Conservation (phyloP, 2,888 invertebrate genomes). For the Polia nebulosa region DNA sequence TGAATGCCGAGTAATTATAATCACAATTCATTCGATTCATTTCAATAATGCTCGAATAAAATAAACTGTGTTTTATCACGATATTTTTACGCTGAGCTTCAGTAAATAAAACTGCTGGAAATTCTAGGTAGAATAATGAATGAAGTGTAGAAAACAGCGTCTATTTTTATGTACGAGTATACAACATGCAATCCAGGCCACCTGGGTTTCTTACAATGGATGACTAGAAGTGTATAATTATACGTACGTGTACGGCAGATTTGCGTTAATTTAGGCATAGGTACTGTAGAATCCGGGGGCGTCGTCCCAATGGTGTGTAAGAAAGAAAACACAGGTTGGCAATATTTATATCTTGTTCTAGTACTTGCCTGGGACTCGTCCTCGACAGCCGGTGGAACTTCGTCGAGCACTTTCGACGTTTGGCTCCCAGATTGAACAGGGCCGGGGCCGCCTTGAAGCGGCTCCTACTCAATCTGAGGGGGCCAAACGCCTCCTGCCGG, state of each 20-base stretch:
- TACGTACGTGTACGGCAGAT: not conserved
- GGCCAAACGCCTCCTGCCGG: no score
- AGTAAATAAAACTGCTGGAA: constrained; percentile 5
- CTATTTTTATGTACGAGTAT: not conserved
- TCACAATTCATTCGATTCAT: constrained; percentile 23
- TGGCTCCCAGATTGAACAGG: no score
- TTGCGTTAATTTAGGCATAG: not conserved
- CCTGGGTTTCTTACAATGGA: not conserved
- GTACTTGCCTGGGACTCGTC: no score
- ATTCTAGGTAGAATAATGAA: constrained; percentile 18
- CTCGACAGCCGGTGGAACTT: no score
- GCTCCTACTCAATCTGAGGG: no score
- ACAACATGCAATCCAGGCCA: constrained; percentile 16
- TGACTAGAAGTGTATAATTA: not conserved
- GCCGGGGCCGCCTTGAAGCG: no score
- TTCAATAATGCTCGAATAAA: constrained; percentile 19
- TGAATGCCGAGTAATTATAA: constrained; percentile 23
- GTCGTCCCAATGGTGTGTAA: no score
- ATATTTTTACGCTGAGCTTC: not conserved
- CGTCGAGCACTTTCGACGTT: no score
- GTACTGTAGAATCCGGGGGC: no score
- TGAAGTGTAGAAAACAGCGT: constrained; percentile 14
- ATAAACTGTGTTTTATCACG: not conserved
- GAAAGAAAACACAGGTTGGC: no score
- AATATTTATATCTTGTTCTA: no score